Evolutionary conservation across 1,140 invertebrate genomes (phyloP).

Genomic region (Aphaenogaster ashmeadi): DNA sequence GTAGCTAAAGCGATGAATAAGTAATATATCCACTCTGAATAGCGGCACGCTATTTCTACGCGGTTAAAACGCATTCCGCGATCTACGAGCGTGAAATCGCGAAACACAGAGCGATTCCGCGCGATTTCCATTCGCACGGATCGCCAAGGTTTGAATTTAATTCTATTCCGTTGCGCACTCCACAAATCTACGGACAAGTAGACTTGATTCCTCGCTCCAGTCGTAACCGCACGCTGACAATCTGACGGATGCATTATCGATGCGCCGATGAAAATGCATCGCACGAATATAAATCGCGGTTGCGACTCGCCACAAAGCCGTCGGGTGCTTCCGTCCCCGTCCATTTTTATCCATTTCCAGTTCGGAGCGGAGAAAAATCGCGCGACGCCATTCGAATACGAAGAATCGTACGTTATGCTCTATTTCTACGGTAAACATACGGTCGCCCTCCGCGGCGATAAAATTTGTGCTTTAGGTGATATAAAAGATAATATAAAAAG

Average conservation of each 20-base stretch:
- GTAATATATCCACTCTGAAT: constrained; percentile 20
- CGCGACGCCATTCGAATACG: constrained; percentile 43
- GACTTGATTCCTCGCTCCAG: constrained; percentile 40
- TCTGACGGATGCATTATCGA: constrained; percentile 65
- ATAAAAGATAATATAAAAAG: neutral
- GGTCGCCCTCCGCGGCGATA: neutral
- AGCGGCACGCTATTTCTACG: constrained; percentile 24
- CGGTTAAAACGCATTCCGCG: constrained; percentile 36
- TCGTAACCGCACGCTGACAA: constrained; percentile 50
- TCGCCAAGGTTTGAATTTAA: constrained; percentile 38
- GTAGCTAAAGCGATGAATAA: constrained; percentile 43
- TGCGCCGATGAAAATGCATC: constrained; percentile 59
- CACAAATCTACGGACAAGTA: constrained; percentile 44
- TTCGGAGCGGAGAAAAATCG: constrained; percentile 49
- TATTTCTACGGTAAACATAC: constrained; percentile 50
- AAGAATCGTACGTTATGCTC: constrained; percentile 47
- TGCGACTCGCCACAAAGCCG: constrained; percentile 56
- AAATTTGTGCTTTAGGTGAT: constrained; percentile 30
- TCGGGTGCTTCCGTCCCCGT: constrained; percentile 46
- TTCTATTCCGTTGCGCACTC: constrained; percentile 32
- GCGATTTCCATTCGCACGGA: constrained; percentile 17
- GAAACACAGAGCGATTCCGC: neutral
- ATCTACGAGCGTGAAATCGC: constrained; percentile 27
- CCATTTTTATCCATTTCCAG: constrained; percentile 67
- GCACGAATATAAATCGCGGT: constrained; percentile 59